Percentiles rank a stretch among this genome's conserved stretches.
These are phyloP conservation scores for Chalcis sispes DNA, from an alignment of 2,888 invertebrate species.

Conservation along the genomic window DNA sequence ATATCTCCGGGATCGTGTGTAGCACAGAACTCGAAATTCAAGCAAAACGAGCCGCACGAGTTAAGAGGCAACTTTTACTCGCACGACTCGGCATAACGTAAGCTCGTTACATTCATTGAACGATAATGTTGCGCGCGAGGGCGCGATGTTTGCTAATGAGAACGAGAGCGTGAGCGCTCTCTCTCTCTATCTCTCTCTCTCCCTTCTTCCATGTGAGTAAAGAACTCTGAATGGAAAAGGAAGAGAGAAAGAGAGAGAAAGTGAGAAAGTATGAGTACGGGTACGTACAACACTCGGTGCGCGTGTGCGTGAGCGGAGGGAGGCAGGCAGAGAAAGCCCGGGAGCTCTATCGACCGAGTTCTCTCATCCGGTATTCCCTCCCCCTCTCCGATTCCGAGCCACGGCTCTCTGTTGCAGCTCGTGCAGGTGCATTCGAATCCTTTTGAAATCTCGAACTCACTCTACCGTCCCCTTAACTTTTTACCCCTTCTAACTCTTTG, in stretches of 20 bases:
- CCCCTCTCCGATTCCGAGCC: conserved; percentile 67
- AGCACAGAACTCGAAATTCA: not conserved
- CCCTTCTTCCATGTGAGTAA: too few species aligned
- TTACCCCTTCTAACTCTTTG: too few species aligned
- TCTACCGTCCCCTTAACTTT: not conserved
- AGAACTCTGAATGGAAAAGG: too few species aligned
- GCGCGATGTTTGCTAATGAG: conserved; percentile 45
- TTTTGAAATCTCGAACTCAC: not conserved
- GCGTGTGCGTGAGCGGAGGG: conserved; percentile 50
- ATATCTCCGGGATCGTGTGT: not conserved
- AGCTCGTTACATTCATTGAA: conserved; percentile 5
- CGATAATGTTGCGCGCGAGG: too few species aligned
- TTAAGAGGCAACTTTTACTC: not conserved
- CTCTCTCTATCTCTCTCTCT: too few species aligned
- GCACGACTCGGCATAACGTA: not conserved
- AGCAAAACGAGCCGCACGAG: not conserved
- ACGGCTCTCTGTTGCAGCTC: not conserved
- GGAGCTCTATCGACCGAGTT: conserved; percentile 75
- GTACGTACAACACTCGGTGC: conserved; percentile 53
- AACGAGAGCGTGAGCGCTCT: conserved; percentile 16
- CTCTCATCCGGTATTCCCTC: conserved; percentile 66
- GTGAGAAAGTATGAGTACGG: conserved; percentile 45
- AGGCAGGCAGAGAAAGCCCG: conserved; percentile 58
- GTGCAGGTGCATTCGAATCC: conserved; percentile 18
- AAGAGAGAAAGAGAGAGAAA: conserved; percentile 46